Evolutionary conservation across 2,888 invertebrate species (phyloP), one percentile per base, ranked within the genome.

Genomic region (Diaprepes abbreviatus): DNA sequence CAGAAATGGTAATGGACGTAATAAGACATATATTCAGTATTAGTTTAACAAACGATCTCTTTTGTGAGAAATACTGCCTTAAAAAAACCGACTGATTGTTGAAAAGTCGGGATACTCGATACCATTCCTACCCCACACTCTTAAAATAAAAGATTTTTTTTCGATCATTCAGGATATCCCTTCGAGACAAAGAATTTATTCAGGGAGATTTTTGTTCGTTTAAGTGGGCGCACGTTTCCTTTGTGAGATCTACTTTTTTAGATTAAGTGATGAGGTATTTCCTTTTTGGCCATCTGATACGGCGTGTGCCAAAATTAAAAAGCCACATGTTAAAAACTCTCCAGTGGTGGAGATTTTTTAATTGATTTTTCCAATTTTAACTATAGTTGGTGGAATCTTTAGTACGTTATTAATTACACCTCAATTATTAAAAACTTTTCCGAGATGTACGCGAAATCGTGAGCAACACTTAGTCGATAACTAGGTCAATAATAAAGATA

Each of bases 91-190:
- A 16, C 38, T 64, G 64, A 64, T 45, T 64, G 65, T 17, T 58
- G 3, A 66, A 66, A 66, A 50, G 36, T n/a, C 65, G 48, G 58
- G 57, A 66, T 52, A 36, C 62, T 21, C 36, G 52, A 52, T 64
- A 57, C 64, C 64, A 55, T 64, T 6, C 55, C 55, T 55, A 64
- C 55, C 55, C 35, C 12, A 9, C 5, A 28, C 16, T 62, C 21
- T 45, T 43, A 45, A 40, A 45, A 66, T 36, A 58, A 58, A 48
- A 35, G 24, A 12, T 58, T 58, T 64, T 66, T 57, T 57, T 28
- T 48, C 28, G 36, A 40, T 52, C 52, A 38, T 50, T 62, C 33
- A 62, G 24, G 52, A 62, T 63, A 31, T 43, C 43, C 55, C 55
- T 14, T 28, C 45, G 21, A 55, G 35, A 45, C 64, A 17, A 52